Percentiles rank a stretch among this genome's conserved stretches.
Evolutionary conservation across 2,113 vertebrate species (phyloP).

Genomic region (Megaceryle maxima): DNA sequence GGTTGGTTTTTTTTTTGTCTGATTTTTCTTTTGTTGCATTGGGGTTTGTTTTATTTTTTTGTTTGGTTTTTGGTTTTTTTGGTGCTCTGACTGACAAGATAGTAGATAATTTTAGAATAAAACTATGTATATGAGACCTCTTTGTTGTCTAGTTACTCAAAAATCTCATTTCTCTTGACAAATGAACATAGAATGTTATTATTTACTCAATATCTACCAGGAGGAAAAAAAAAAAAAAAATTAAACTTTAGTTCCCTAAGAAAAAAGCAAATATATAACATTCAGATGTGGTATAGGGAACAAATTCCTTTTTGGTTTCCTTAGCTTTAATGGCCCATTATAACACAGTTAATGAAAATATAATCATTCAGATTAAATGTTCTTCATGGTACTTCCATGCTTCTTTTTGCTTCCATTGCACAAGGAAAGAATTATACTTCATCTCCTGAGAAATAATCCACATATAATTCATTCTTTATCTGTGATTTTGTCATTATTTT

Average conservation of each 20-base stretch:
- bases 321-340: neutral
- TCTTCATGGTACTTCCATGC: neutral
- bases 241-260: neutral
- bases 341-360: neutral
- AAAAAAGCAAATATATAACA: neutral
- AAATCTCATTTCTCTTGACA: neutral
- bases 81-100: neutral
- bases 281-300: neutral
- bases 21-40: too few relatives aligned
- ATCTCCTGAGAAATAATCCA: neutral
- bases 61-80: neutral
- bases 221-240: neutral
- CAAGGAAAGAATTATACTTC: neutral
- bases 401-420: neutral
- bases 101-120: neutral
- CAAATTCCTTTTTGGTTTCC: neutral
- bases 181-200: neutral
- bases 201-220: neutral
- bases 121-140: neutral
- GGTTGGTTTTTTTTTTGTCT: fast-evolving
- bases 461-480: neutral
- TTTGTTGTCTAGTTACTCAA: neutral
- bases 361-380: neutral
- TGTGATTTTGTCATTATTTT: neutral
- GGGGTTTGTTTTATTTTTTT: too few relatives aligned